Evolutionary conservation across 2,888 invertebrate genomes (phyloP), one percentile per base, ranked within the genome.

Genomic region (Athalia cordata): DNA sequence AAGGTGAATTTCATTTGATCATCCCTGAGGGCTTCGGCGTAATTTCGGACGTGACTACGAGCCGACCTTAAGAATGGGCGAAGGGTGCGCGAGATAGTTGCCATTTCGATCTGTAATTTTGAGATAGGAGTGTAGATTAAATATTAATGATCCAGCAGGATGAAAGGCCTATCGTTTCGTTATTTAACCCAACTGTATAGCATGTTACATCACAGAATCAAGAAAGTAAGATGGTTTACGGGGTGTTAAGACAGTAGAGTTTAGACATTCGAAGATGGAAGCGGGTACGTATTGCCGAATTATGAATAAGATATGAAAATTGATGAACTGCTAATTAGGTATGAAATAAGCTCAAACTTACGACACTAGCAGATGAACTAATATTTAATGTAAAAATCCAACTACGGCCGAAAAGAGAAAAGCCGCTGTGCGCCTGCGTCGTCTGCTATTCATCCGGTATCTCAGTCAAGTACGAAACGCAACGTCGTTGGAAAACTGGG

Each of bases 1-100:
- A 98, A 95, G 75, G 97, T 97, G 84, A 98, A 95, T 82, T 95
- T 95, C 96, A 97, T 96, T 90, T 96, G 94, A 84, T 92, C 91
- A 66, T 86, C 85, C 15, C 79, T 79, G 50, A 86, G 81, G 13
- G 87, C 91, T 81, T 94, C 95, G 62, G 96, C 95, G 89, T 95
- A 97, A 78, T 92, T 93, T 83, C 95, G 93, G 77, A 92, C 84
- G 61, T 89, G 88, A 47, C 79, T 83, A 50, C 86, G 86, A 74
- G 86, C 62, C 62, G 81, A 85, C 64, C 84, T 87, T 72, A 89
- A 78, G 57, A 85, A 84, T 5, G 89, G 88, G 0, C 89, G 89
- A 52, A 89, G 79, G 15, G 83, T 86, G 74, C 89, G 87, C n/a
- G 86, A 78, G 50, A 90, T 81, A 50, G 84, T 83, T 45, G 88